Evolutionary conservation across 1,140 invertebrate species (phyloP), one percentile per base, ranked within the genome.

Genomic region (Bombyx mandarina): DNA sequence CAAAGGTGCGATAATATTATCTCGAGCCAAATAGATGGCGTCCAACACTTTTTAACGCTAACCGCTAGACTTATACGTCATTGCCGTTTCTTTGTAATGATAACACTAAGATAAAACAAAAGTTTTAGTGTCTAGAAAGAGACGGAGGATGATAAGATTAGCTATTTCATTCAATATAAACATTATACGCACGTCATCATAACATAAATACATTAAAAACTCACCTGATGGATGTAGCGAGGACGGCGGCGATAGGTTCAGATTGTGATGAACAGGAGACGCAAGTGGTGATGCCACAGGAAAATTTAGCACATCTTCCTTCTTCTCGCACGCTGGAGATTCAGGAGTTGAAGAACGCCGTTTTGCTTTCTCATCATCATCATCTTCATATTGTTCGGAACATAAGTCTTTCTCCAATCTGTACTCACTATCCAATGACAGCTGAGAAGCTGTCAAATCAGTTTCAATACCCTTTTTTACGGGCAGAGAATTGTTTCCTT

Each of bases 231-330:
- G 65, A 8, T 67, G 68, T 48, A 71, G 63, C n/a, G 63, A 66
- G 43, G 77, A 69, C 52, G 79, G 75, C 42, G 77, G 65, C 43
- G 67, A 88, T 69, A 57, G 78, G 48, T 60, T 82, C 44, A 65
- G 62, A 63, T 52, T 75, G 63, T 64, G 86, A 66, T 69, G 89
- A 66, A 67, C 84, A 9, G 89, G 89, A 12, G 89, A 87, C 4
- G 88, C 88, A 45, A 89, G 79, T 12, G 89, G 88, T 9, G 89
- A 88, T 43, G 84, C 73, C 18, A 90, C 82, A n/a, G 90, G 89
- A 50, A 89, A 89, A 8, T 79, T 88, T 69, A 58, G 76, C 66
- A 66, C 80, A 60, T 63, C 83, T 69, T 54, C 77, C 70, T 61
- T 79, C 22, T 57, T 61, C n/a, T 63, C 72, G 57, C 62, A 71